These are phyloP conservation scores for Hemicentrotus pulcherrimus DNA, from an alignment of 35 echinoderm and acorn worm species.

Conservation along the genomic window DNA sequence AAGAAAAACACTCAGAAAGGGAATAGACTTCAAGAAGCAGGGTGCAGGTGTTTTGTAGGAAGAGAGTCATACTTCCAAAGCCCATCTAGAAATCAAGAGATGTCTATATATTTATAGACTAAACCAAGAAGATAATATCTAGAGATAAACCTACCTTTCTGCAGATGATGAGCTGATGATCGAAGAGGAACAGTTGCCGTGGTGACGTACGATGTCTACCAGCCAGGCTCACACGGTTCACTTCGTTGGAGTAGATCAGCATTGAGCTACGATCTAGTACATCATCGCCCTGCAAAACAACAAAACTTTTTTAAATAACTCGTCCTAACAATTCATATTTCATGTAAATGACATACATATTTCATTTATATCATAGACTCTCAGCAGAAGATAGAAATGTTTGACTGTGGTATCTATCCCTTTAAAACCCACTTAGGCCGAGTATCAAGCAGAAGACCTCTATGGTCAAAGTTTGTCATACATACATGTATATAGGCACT, in stretches of 20 bases:
- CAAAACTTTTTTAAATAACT: not conserved
- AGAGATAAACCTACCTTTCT: constrained; percentile 80
- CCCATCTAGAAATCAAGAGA: not conserved
- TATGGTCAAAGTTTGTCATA: no score
- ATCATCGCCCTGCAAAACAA: constrained; percentile 78
- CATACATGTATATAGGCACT: no score
- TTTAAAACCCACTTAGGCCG: no score
- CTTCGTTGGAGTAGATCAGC: constrained; percentile 84
- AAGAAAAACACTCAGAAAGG: not conserved
- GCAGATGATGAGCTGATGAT: constrained; percentile 94
- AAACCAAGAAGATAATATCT: no score
- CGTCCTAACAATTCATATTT: no score
- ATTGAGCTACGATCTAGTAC: constrained; percentile 74
- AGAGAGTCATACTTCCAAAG: not conserved
- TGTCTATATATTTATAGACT: not conserved
- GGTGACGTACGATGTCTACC: constrained; percentile 60
- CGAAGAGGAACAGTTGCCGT: constrained; percentile 83
- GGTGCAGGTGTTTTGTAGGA: not conserved
- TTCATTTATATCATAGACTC: no score
- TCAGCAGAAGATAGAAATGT: no score
- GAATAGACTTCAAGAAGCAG: not conserved
- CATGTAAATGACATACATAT: no score
- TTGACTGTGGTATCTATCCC: no score
- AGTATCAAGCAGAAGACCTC: no score
- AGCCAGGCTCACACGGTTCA: constrained; percentile 48